Evolutionary conservation across 2,797 vertebrate species (phyloP).

Genomic region (Rhinichthys osculus): DNA sequence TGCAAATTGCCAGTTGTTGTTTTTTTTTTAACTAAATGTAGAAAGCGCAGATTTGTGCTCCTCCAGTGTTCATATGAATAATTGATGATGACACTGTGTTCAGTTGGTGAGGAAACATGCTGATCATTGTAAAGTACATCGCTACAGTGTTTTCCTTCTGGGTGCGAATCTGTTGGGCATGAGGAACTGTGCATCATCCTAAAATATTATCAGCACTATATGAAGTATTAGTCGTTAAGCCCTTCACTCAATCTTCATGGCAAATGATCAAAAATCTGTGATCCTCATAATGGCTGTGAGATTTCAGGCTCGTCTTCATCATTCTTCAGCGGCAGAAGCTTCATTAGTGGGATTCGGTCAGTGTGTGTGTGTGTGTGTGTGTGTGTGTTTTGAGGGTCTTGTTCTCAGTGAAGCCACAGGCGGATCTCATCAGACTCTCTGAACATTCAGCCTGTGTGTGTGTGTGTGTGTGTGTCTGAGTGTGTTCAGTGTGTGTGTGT

Average conservation of each 20-base stretch:
- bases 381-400: no score
- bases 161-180: not conserved
- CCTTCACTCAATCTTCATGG: not conserved
- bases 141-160: not conserved
- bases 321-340: not conserved
- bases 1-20: no score
- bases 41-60: not conserved
- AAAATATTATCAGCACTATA: not conserved
- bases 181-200: not conserved
- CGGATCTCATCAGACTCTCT: slow-evolving; percentile 5
- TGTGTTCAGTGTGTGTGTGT: slow-evolving; percentile 54
- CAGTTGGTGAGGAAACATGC: not conserved
- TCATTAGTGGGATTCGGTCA: not conserved
- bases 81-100: not conserved
- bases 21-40: not conserved
- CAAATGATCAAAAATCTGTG: not conserved
- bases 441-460: slow-evolving; percentile 2
- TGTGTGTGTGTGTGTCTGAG: slow-evolving; percentile 41
- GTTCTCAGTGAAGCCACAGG: slow-evolving; percentile 10
- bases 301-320: not conserved
- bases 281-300: not conserved
- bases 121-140: not conserved
- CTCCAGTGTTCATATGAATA: not conserved
- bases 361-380: not conserved
- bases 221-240: not conserved